These are phyloP conservation scores for Rotaria magnacalcarata DNA, from an alignment of 2,888 invertebrate genomes.

Conservation along the genomic window DNA sequence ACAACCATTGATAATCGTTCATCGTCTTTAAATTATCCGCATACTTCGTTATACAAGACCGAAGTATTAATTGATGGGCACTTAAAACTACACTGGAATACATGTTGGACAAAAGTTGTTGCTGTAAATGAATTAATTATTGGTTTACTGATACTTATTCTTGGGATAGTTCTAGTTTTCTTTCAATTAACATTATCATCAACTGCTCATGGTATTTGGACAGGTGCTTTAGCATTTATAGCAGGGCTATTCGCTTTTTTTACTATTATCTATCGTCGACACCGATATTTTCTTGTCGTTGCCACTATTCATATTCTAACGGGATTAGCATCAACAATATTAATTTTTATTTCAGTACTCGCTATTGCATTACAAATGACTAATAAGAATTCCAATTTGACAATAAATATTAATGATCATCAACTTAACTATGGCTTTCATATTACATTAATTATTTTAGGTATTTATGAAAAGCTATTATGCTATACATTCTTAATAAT, in stretches of 20 bases:
- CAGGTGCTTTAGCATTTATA: not conserved
- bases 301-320: not conserved
- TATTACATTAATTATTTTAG: constrained; percentile 1
- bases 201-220: constrained; percentile 26
- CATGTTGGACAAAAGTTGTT: constrained; percentile 25
- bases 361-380: constrained; percentile 8
- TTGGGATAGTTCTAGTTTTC: not conserved
- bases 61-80: constrained; percentile 19
- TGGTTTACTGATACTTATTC: not conserved
- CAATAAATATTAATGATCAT: not conserved
- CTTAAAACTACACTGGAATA: constrained; percentile 28
- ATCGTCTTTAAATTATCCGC: not conserved
- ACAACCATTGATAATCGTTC: not conserved
- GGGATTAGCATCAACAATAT: constrained; percentile 14
- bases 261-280: constrained; percentile 14
- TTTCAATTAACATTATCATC: not conserved
- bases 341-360: constrained; percentile 3
- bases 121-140: not conserved
- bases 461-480: constrained; percentile 6
- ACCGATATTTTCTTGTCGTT: not conserved
- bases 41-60: not conserved
- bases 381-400: not conserved
- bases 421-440: constrained; percentile 9
- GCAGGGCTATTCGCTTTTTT: constrained; percentile 7
- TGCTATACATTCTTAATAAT: constrained; percentile 30